Evolutionary conservation across 2,888 invertebrate genomes (phyloP).

Genomic region (Drosophila helvetica): DNA sequence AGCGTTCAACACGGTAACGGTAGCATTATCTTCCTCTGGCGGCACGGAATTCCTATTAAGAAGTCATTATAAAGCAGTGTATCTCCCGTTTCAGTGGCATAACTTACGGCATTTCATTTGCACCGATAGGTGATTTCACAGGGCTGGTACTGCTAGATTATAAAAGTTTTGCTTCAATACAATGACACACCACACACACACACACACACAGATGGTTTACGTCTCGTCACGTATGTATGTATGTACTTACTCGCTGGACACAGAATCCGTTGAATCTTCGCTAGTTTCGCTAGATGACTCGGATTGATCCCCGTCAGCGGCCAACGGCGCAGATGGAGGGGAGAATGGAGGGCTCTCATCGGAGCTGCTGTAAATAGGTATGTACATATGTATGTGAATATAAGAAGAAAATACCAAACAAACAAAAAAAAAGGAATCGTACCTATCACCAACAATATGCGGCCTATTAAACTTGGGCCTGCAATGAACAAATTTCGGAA

Average conservation of each 20-base stretch:
- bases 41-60: not conserved
- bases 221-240: not conserved
- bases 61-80: not conserved
- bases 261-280: not conserved
- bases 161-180: not conserved
- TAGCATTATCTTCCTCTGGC: not conserved
- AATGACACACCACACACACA: too few relatives aligned
- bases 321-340: not conserved
- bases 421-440: not conserved
- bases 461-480: constrained; percentile 23
- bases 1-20: not conserved
- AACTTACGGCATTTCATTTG: not conserved
- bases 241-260: not conserved
- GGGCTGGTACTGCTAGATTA: not conserved
- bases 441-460: constrained; percentile 57
- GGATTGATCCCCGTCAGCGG: not conserved
- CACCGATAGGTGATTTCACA: not conserved
- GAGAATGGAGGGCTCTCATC: not conserved
- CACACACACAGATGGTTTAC: too few relatives aligned
- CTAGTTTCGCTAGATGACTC: not conserved
- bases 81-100: not conserved
- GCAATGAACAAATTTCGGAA: not conserved
- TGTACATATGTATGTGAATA: not conserved
- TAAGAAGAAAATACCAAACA: not conserved
- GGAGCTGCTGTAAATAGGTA: not conserved